phyloP scores from a whole-genome alignment of 2,797 vertebrate species.

The Threskiornis aethiopicus region DNA sequence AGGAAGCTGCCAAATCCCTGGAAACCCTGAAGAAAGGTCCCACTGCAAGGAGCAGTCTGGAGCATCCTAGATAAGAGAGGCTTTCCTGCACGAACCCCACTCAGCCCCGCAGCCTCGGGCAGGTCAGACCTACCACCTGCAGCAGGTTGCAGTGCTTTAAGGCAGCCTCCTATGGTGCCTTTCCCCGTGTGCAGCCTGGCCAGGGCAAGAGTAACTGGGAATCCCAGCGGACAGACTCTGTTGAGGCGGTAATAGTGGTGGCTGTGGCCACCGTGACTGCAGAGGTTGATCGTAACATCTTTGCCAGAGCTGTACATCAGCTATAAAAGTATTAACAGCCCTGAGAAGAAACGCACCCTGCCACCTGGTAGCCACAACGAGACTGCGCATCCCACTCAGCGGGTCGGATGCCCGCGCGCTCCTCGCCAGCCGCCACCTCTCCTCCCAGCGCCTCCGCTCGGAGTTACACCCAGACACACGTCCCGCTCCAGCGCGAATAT shows the following conservation, averaged over 20 bases:
- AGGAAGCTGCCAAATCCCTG: background rate
- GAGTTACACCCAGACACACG: slow-evolving; percentile 48
- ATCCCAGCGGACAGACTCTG: background rate
- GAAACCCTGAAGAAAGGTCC: background rate
- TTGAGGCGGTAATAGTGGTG: rapidly evolving
- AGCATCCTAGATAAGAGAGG: background rate
- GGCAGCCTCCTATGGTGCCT: background rate
- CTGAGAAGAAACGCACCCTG: background rate
- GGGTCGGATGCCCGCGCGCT: background rate
- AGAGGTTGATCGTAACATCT: background rate
- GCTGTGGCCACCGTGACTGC: too few species aligned
- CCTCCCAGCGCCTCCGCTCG: background rate
- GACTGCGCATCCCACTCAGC: background rate
- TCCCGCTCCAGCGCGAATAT: slow-evolving; percentile 53
- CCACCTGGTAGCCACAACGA: background rate
- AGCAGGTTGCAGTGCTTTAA: background rate
- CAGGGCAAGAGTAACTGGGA: background rate
- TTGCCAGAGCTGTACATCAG: background rate
- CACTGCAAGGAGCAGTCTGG: background rate
- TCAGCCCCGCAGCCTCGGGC: background rate
- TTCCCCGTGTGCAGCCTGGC: background rate
- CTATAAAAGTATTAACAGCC: background rate
- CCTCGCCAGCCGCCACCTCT: background rate
- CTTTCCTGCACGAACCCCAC: background rate
- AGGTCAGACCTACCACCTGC: background rate